phyloP scores from a whole-genome alignment of 2,888 invertebrate species.

The Euphydryas editha region DNA sequence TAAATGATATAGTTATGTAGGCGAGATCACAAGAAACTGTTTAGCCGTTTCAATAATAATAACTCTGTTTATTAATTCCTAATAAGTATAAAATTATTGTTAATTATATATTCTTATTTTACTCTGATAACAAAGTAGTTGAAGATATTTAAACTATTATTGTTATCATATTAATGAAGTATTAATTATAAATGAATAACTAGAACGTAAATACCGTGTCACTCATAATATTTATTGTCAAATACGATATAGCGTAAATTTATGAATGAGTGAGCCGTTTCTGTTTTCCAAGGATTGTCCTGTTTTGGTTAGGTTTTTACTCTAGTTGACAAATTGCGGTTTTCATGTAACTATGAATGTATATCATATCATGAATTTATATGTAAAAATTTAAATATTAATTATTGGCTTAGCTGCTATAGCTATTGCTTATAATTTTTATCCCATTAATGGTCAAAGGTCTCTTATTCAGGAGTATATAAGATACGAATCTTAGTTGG shows the following conservation, averaged over 20 bases:
- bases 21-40: background rate
- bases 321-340: constrained; percentile 10
- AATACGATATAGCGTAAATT: constrained; percentile 6
- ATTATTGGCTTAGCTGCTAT: no score
- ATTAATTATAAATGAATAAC: background rate
- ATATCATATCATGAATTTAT: background rate
- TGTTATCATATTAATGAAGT: background rate
- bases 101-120: background rate
- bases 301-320: constrained; percentile 29
- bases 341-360: background rate
- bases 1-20: background rate
- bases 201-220: background rate
- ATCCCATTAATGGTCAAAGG: no score
- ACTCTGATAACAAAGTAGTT: background rate
- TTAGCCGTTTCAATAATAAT: background rate
- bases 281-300: constrained; percentile 35
- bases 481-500: no score
- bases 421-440: no score
- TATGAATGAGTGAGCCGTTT: constrained; percentile 31
- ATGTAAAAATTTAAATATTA: background rate
- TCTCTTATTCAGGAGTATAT: no score
- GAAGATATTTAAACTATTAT: background rate
- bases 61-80: background rate
- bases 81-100: background rate
- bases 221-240: background rate